phyloP scores from a whole-genome alignment of 2,888 invertebrate genomes.

The Leptopilina drosophilae region DNA sequence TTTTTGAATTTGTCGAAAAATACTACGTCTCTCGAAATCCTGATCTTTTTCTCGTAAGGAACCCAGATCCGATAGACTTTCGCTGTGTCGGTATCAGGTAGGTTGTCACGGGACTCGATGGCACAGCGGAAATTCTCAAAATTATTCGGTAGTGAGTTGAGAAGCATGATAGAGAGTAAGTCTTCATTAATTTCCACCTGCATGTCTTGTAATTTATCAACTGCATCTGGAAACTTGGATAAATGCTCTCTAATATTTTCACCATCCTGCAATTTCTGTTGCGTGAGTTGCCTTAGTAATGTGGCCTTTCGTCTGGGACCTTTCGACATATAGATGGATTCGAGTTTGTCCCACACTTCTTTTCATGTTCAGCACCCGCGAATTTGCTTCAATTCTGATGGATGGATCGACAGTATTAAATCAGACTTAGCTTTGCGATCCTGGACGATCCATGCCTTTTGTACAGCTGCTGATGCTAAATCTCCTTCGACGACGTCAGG shows the following conservation, averaged over 20 bases:
- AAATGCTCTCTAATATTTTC: conserved; percentile 49
- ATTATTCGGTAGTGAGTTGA: conserved; percentile 51
- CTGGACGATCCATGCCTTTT: background rate
- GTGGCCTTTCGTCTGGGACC: conserved; percentile 48
- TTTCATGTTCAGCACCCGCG: conserved; percentile 45
- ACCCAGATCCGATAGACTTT: no score
- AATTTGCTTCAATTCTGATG: conserved; percentile 42
- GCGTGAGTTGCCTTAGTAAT: conserved; percentile 41
- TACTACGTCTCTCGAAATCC: no score
- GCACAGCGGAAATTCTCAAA: conserved; percentile 44
- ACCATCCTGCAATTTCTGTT: conserved; percentile 46
- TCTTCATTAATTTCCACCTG: conserved; percentile 53
- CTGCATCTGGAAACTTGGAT: conserved; percentile 50
- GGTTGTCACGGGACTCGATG: conserved; percentile 56
- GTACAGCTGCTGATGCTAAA: background rate
- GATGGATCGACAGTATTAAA: conserved; percentile 41
- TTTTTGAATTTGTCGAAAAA: no score
- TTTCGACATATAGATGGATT: conserved; percentile 20
- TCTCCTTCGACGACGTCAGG: background rate
- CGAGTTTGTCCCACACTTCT: conserved; percentile 44
- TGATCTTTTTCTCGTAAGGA: no score
- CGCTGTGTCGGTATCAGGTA: conserved; percentile 45
- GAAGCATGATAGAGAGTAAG: conserved; percentile 47
- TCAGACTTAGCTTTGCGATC: background rate
- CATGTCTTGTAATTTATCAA: conserved; percentile 55